Base-by-base conservation (phyloP, 2,113 vertebrate species). In the Paracanthobrama guichenoti region DNA sequence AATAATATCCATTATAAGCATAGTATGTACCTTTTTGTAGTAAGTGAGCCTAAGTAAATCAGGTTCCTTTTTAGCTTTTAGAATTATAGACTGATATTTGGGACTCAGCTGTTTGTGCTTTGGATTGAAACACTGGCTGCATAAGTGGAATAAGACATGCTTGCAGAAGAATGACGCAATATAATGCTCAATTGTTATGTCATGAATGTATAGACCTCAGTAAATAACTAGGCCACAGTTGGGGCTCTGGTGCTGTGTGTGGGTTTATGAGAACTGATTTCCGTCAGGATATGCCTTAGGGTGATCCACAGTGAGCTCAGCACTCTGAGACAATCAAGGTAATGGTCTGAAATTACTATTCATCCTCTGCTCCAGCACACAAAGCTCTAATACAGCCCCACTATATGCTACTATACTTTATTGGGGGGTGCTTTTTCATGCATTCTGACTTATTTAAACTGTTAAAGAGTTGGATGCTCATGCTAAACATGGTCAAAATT, bases 151-250 rank as follows among this genome's bases (percentile, higher is more conserved):
- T 62, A 62, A 62, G 12, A 12, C 59, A 71, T 13, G 67, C 39
- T 42, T 72, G 39, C 39, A 46, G 39, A 44, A 12, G 22, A 42
- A 72, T 14, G n/a, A 4, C 73, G 31, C 8, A 20, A 31, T 11
- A 20, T 20, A 12, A 31, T 10, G 6, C 74, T 57, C 5, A n/a
- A 14, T 13, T 77, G 74, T 77, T 57, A 39, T 57, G 74, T 57
- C 46, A 57, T 57, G 28, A 55, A 31, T 75, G 73, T 26, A 50
- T 16, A 76, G 73, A 72, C 22, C 39, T 72, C 67, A 72, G 67
- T 44, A n/a, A 71, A 71, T 71, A 72, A 72, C 67, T 72, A 72
- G 67, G 67, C 67, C 69, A 46, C 22, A 14, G 39, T 22, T 72
- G 2, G 22, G 69, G 22, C 22, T 31, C 6, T 72, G 67, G 39